Evolutionary conservation across 2,113 vertebrate species (phyloP).

Genomic region (Sceloporus tristichus): DNA sequence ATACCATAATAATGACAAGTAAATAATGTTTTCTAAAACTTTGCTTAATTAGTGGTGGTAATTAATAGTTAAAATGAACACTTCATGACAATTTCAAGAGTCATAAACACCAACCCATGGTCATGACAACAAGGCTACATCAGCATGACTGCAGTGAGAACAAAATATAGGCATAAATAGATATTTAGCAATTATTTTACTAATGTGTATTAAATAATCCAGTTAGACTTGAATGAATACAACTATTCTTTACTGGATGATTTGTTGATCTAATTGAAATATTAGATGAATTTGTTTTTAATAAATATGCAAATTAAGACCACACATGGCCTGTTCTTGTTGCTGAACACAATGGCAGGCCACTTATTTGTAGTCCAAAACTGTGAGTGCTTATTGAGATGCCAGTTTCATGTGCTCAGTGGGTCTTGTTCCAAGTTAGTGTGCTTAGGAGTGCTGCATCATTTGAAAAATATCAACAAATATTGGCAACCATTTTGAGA

Average conservation of each 20-base stretch:
- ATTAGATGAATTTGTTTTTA: constrained; percentile 18
- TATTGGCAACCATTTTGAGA: neutral
- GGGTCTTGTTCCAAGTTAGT: neutral
- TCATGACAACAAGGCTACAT: accelerated
- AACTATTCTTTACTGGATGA: constrained; percentile 2
- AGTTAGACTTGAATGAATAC: constrained; percentile 12
- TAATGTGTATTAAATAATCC: constrained; percentile 23
- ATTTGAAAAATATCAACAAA: neutral
- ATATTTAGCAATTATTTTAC: constrained; percentile 17
- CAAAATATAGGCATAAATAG: neutral
- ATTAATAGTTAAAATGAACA: constrained; percentile 28
- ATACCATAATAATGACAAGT: neutral
- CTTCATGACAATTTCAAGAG: neutral
- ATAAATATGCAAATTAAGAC: neutral
- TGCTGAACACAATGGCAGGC: neutral
- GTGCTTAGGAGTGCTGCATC: neutral
- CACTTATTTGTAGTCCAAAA: neutral
- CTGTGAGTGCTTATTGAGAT: neutral
- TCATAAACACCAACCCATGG: constrained; percentile 15
- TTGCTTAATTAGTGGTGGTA: neutral
- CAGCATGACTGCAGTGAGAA: neutral
- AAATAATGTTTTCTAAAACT: constrained; percentile 7
- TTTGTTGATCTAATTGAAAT: constrained; percentile 6
- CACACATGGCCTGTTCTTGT: neutral
- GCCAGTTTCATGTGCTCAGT: neutral